Conservation (phyloP, 2,113 vertebrate genomes). For the Ramphastos sulfuratus region DNA sequence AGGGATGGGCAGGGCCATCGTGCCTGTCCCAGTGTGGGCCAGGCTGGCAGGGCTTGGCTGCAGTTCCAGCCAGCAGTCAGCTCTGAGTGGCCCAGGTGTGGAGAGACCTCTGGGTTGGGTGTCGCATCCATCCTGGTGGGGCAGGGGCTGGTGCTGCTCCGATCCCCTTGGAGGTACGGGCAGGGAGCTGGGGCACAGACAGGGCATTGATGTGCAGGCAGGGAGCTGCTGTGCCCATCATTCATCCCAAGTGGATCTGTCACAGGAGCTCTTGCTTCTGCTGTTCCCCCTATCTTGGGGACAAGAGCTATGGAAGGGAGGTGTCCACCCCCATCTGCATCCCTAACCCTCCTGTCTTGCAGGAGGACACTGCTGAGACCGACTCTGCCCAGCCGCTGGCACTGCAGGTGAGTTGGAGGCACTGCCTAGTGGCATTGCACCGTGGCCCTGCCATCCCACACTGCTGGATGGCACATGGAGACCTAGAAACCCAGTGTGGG, state of each 20-base stretch:
- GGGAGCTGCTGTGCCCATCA: not conserved
- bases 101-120: accelerated
- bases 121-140: accelerated
- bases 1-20: not conserved
- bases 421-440: accelerated
- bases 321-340: not conserved
- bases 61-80: not conserved
- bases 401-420: not conserved
- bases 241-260: not conserved
- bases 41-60: not conserved
- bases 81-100: accelerated
- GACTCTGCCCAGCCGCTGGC: accelerated
- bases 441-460: not conserved
- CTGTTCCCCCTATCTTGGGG: accelerated
- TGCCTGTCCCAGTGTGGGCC: accelerated
- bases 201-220: not conserved
- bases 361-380: not conserved
- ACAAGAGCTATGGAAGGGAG: accelerated
- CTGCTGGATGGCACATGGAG: accelerated
- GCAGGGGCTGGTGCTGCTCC: not conserved
- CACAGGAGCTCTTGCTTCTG: accelerated
- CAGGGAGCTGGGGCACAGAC: not conserved
- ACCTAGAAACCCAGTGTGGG: not conserved
- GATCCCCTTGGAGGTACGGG: accelerated
- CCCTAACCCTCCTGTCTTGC: not conserved